phyloP scores from a whole-genome alignment of 2,888 invertebrate species.

The Aphidoletes aphidimyza region DNA sequence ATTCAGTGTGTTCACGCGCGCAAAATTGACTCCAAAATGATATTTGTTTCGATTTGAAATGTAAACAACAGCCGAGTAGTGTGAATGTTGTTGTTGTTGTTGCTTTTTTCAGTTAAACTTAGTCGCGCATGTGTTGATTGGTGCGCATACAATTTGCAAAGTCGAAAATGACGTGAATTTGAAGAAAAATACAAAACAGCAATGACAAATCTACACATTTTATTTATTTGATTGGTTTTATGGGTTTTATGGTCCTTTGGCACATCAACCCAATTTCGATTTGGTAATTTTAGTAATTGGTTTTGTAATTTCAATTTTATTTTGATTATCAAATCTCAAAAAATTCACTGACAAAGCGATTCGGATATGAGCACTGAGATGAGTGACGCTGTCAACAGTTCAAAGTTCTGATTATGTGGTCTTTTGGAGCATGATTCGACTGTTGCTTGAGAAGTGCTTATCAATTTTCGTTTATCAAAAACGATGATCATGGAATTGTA shows the following conservation, averaged over 20 bases:
- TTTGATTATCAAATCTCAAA: no score
- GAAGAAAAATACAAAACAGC: background rate
- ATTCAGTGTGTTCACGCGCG: background rate
- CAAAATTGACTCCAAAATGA: background rate
- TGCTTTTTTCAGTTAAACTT: background rate
- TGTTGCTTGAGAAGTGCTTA: no score
- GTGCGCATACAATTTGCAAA: background rate
- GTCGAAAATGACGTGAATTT: background rate
- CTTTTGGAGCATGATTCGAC: no score
- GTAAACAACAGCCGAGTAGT: background rate
- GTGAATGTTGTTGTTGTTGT: background rate
- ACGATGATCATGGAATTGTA: no score
- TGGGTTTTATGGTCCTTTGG: no score
- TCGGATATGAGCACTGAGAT: no score
- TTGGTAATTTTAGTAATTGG: background rate
- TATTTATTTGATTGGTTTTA: background rate
- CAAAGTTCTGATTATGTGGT: no score
- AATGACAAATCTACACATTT: background rate
- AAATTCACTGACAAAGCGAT: no score
- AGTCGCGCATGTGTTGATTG: background rate
- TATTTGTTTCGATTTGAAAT: conserved; percentile 34
- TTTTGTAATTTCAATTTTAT: no score
- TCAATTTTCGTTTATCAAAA: no score
- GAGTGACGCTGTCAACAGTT: no score
- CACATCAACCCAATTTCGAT: background rate